Evolutionary conservation across 2,797 vertebrate genomes (phyloP).

Genomic region (Anas acuta): DNA sequence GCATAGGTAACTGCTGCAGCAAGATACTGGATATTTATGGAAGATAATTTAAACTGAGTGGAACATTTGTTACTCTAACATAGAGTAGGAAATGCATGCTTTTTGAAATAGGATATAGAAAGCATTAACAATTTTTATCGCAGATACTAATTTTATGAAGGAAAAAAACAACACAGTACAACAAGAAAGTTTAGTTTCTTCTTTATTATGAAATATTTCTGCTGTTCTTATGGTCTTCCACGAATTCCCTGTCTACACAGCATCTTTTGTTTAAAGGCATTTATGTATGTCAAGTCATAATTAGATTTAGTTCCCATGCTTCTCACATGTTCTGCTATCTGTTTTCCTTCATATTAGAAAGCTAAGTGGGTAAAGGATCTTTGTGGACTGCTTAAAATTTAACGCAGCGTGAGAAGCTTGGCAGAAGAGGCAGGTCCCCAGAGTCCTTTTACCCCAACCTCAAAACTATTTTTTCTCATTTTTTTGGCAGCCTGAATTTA

Average conservation of each 20-base stretch:
- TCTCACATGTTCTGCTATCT: neutral
- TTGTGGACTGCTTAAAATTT: neutral
- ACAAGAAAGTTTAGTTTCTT: neutral
- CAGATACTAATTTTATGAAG: neutral
- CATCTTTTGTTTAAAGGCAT: neutral
- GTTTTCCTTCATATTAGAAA: neutral
- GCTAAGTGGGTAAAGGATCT: neutral
- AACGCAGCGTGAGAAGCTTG: neutral
- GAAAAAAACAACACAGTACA: neutral
- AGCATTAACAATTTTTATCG: neutral
- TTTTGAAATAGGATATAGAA: neutral
- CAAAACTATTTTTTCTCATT: neutral
- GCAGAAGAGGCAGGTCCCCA: neutral
- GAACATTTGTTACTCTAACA: neutral
- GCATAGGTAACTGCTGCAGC: neutral
- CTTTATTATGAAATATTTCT: neutral
- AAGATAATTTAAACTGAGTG: neutral
- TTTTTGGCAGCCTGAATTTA: neutral
- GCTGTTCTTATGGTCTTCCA: neutral
- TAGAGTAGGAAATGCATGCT: neutral
- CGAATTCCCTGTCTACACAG: neutral
- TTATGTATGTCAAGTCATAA: neutral
- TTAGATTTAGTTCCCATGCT: neutral
- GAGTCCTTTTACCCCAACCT: neutral
- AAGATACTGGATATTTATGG: constrained; percentile 31